Evolutionary conservation across 2,797 vertebrate genomes (phyloP), one percentile per base, ranked within the genome.

Genomic region (Tachyglossus aculeatus): DNA sequence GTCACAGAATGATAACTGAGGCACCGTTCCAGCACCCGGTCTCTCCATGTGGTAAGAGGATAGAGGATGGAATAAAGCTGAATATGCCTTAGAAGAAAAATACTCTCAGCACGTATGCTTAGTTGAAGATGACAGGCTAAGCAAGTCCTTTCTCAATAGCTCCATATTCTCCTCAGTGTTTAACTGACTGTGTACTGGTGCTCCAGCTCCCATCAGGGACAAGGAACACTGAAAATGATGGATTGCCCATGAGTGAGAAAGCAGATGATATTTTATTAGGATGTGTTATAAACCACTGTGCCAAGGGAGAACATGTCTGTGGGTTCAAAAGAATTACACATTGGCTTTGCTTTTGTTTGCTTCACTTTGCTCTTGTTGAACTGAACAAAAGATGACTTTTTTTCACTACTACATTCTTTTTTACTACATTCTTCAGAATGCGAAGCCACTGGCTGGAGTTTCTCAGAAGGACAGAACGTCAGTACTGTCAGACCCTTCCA

Each of bases 331-430:
- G 67, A 58, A 68, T 62, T 74, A 45, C 74, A 72, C 12, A 24
- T 74, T 70, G 58, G 67, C 54, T 72, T 84, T 86, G 84, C 82
- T 78, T 84, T 38, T 71, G 8, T n/a, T 19, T 24, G 32, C 19
- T 37, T 55, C 72, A 39, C 36, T 25, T 54, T 54, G 41, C 59
- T 75, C 21, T 47, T 39, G 22, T 54, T 79, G 37, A 27, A 50
- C 33, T 25, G 53, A 60, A n/a, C n/a, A n/a, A n/a, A n/a, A n/a
- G n/a, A n/a, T n/a, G n/a, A n/a, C n/a, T n/a, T n/a, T n/a, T n/a
- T n/a, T n/a, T n/a, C n/a, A n/a, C n/a, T n/a, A n/a, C n/a, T n/a
- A n/a, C n/a, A n/a, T n/a, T n/a, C n/a, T n/a, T n/a, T n/a, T n/a
- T n/a, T n/a, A n/a, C n/a, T n/a, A n/a, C n/a, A n/a, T n/a, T n/a